phyloP scores from a whole-genome alignment of 1,140 invertebrate species.

The Parasteatoda tepidariorum region DNA sequence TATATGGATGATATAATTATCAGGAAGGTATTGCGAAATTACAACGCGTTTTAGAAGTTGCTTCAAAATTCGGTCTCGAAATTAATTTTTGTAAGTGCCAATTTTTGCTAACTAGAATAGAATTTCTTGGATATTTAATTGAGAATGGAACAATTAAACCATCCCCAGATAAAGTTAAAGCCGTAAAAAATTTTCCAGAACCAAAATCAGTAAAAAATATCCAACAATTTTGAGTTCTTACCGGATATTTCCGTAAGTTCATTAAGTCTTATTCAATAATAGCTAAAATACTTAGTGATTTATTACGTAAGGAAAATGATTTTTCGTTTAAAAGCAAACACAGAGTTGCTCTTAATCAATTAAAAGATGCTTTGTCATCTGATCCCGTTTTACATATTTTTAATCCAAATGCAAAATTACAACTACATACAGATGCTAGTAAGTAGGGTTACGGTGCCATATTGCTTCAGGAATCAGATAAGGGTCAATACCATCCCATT shows the following conservation, averaged over 20 bases:
- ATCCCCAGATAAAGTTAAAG: not conserved
- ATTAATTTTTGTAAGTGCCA: not conserved
- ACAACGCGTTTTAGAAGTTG: not conserved
- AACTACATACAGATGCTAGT: not conserved
- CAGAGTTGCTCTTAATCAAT: not conserved
- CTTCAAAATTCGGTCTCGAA: not conserved
- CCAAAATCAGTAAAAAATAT: not conserved
- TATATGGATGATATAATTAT: constrained; percentile 4
- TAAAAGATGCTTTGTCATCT: not conserved
- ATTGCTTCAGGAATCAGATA: no score
- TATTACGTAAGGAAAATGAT: no score
- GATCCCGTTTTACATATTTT: not conserved
- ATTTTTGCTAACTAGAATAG: not conserved
- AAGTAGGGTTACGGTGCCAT: not conserved
- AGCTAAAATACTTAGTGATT: not conserved
- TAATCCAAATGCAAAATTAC: not conserved
- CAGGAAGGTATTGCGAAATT: not conserved
- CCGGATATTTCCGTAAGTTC: not conserved
- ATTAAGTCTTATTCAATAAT: not conserved
- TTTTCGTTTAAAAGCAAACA: not conserved
- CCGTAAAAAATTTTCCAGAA: not conserved
- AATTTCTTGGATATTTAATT: not conserved
- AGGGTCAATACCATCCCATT: no score
- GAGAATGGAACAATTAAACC: not conserved
- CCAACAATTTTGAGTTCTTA: not conserved